phyloP scores from a whole-genome alignment of 1,140 invertebrate genomes.

The Leptopilina boulardi region DNA sequence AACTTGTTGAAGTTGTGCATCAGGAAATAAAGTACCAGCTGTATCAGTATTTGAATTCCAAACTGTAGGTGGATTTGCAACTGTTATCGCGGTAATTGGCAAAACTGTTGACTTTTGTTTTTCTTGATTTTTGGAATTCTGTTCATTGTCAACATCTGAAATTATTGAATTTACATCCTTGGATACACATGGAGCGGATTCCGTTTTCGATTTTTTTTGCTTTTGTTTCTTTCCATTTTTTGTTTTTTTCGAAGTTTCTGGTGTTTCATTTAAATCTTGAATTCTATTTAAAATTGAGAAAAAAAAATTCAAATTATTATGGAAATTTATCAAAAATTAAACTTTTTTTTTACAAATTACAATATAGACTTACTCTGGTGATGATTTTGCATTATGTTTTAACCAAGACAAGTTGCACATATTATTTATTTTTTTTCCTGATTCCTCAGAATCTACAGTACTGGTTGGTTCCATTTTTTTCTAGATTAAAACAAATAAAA shows the following conservation, averaged over 20 bases:
- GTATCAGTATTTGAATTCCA: conserved; percentile 46
- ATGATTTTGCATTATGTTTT: not conserved
- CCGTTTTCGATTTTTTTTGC: not conserved
- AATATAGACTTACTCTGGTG: not conserved
- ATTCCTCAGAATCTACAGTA: not conserved
- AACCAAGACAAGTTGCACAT: not conserved
- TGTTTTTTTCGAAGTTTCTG: not conserved
- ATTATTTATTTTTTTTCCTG: not conserved
- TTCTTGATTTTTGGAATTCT: not conserved
- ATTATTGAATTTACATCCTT: not conserved
- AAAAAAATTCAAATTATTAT: no score
- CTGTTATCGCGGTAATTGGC: not conserved
- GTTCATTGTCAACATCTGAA: not conserved
- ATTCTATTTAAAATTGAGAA: not conserved
- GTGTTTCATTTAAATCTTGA: not conserved
- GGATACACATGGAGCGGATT: not conserved
- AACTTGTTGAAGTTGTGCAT: conserved; percentile 33
- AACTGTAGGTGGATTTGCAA: conserved; percentile 22
- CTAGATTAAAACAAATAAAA: not conserved
- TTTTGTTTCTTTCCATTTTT: not conserved
- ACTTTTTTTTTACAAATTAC: not conserved
- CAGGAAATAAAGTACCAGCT: conserved; percentile 39
- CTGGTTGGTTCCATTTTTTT: not conserved
- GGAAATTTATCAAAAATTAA: not conserved
- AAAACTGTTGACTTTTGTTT: not conserved